Percentiles rank a stretch among this genome's conserved stretches.
These are phyloP conservation scores for Lethenteron reissneri DNA, from an alignment of 2,113 vertebrate genomes.

Conservation along the genomic window DNA sequence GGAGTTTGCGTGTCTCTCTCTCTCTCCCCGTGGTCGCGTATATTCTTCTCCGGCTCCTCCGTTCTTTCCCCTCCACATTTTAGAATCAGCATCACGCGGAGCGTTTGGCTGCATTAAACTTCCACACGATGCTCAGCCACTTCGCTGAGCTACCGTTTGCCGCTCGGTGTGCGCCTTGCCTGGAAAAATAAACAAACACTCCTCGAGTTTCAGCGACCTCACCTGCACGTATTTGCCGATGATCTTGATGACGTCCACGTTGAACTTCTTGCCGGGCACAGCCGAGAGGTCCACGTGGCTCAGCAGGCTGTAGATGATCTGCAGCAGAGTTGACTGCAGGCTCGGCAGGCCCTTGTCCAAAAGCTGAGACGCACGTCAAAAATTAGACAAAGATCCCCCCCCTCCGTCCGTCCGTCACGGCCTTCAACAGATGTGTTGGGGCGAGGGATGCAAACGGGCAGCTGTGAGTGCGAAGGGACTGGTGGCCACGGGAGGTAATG, in stretches of 20 bases:
- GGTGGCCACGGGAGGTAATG: too few species aligned
- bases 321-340: conserved; percentile 84
- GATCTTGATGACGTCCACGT: conserved; percentile 93
- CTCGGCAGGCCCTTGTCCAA: conserved; percentile 78
- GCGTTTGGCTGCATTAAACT: too few species aligned
- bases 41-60: too few species aligned
- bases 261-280: conserved; percentile 84
- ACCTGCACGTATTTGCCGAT: conserved; percentile 98
- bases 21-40: too few species aligned
- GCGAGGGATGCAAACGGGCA: too few species aligned
- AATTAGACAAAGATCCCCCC: conserved; percentile 8
- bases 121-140: conserved; percentile 1
- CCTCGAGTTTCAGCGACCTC: conserved; percentile 12
- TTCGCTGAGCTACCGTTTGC: not conserved
- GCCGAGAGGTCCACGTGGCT: conserved; percentile 79
- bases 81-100: too few species aligned
- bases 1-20: too few species aligned
- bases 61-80: too few species aligned
- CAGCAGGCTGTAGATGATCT: conserved; percentile 82
- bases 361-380: conserved; percentile 26
- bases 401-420: too few species aligned
- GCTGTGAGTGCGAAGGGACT: too few species aligned
- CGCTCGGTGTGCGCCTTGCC: not conserved
- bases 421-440: too few species aligned
- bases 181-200: not conserved